Conservation (phyloP, 1,140 invertebrate genomes). For the Melanaphis sacchari region DNA sequence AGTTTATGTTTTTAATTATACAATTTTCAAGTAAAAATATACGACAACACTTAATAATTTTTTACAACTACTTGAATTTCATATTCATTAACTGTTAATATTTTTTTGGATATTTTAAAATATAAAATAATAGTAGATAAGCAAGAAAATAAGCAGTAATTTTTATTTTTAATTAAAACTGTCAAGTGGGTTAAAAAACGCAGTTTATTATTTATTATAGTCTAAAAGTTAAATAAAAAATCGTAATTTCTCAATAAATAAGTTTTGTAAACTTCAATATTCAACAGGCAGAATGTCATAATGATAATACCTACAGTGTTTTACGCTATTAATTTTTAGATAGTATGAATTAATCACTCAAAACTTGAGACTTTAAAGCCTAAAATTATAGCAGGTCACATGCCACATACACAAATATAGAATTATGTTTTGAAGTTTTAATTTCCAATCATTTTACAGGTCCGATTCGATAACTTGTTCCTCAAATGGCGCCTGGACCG, state of each 20-base stretch:
- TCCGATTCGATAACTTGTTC: constrained; percentile 72
- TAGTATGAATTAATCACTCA: neutral
- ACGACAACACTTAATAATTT: neutral
- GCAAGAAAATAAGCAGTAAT: too few species aligned
- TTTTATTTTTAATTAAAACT: constrained; percentile 3
- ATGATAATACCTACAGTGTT: neutral
- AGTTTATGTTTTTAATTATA: neutral
- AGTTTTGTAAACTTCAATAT: neutral
- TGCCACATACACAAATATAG: neutral
- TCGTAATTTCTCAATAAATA: neutral
- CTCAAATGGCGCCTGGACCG: constrained; percentile 76
- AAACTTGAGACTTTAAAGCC: neutral
- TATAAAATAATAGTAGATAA: neutral
- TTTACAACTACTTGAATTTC: neutral
- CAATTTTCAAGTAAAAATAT: neutral
- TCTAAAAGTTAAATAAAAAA: neutral
- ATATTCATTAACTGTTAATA: neutral
- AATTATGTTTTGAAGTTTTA: neutral
- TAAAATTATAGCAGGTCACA: neutral
- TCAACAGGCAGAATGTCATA: neutral
- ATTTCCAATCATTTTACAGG: constrained; percentile 62
- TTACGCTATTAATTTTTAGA: neutral
- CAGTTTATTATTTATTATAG: neutral
- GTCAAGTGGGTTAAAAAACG: neutral
- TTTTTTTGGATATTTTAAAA: neutral